Evolutionary conservation across 2,113 vertebrate species (phyloP).

Genomic region (Merops nubicus): DNA sequence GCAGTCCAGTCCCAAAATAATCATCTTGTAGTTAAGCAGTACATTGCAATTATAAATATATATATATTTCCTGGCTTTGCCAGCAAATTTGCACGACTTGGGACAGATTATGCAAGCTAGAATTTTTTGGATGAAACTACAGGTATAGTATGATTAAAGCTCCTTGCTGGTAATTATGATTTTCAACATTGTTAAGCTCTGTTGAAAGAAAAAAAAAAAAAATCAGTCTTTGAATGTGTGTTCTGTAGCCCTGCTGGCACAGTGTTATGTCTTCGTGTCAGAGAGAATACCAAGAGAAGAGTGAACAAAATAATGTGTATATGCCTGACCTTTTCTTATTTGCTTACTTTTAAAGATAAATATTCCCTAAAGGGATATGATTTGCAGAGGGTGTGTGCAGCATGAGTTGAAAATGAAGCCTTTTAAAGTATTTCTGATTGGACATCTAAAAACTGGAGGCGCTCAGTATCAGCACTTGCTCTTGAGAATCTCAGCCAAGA

Average conservation of each 20-base stretch:
- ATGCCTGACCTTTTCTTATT: slow-evolving; percentile 13
- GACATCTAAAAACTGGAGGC: slow-evolving; percentile 2
- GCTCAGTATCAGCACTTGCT: background rate
- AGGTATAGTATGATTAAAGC: background rate
- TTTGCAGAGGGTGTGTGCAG: slow-evolving; percentile 24
- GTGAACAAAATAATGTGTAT: background rate
- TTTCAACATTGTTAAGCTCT: background rate
- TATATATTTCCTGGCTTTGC: background rate
- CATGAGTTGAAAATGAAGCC: background rate
- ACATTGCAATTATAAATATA: background rate
- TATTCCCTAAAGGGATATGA: slow-evolving; percentile 66
- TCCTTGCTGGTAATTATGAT: background rate
- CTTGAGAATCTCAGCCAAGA: slow-evolving; percentile 45
- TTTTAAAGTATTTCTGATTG: slow-evolving; percentile 39
- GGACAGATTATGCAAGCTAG: background rate
- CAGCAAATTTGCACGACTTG: background rate
- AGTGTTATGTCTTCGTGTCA: background rate
- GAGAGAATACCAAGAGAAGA: background rate
- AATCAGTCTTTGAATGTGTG: background rate
- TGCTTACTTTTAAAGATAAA: slow-evolving; percentile 33
- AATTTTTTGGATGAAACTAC: background rate
- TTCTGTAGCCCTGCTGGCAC: background rate
- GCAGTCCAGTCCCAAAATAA: slow-evolving; percentile 21
- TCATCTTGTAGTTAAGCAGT: background rate
- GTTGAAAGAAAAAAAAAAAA: background rate